Evolutionary conservation across 2,888 invertebrate species (phyloP).

Genomic region (Unio delphinus): DNA sequence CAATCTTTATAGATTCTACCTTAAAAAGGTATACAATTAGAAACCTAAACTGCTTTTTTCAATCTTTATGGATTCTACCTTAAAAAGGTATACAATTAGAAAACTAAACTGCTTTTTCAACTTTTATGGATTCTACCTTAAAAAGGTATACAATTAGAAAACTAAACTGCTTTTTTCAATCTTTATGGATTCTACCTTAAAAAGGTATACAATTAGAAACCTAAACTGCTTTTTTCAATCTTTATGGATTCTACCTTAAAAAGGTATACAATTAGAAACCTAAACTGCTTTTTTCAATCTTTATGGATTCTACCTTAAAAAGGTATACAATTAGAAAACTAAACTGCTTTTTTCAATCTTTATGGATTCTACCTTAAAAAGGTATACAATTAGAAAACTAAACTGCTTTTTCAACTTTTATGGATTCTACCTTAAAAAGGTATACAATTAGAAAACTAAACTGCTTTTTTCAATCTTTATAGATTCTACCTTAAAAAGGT

Average conservation of each 20-base stretch:
- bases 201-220: constrained; percentile 2
- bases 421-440: not conserved
- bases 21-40: constrained; percentile 1
- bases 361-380: not conserved
- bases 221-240: too few relatives aligned
- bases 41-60: not conserved
- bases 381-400: constrained; percentile 1
- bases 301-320: not conserved
- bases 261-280: constrained; percentile 2
- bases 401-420: too few relatives aligned
- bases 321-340: not conserved
- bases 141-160: constrained; percentile 2
- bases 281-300: too few relatives aligned
- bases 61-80: too few relatives aligned
- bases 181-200: not conserved
- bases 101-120: not conserved
- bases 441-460: not conserved
- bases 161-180: too few relatives aligned
- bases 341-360: too few relatives aligned
- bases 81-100: constrained; percentile 1
- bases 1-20: too few relatives aligned
- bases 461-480: too few relatives aligned
- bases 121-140: too few relatives aligned
- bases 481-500: not conserved
- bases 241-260: not conserved